Evolutionary conservation across 2,888 invertebrate species (phyloP).

Genomic region (Andrena trimmerana): DNA sequence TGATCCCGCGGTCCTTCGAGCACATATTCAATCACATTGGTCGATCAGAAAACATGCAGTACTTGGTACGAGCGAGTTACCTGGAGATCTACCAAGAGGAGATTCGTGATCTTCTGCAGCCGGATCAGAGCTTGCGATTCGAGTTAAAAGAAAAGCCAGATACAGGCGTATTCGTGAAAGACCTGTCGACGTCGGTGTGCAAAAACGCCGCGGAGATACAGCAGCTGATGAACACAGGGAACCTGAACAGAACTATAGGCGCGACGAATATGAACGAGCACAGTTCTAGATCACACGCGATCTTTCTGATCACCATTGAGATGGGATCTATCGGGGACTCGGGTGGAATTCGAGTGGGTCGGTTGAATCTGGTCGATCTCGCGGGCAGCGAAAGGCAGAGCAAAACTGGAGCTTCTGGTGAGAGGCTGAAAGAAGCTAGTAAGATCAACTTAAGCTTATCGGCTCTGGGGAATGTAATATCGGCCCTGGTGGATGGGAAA

Average conservation of each 20-base stretch:
- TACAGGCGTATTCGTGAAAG: constrained; percentile 97
- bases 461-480: constrained; percentile 99
- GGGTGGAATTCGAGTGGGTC: constrained; percentile 91
- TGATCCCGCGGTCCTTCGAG: constrained; percentile 98
- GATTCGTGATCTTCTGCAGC: constrained; percentile 89
- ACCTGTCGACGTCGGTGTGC: constrained; percentile 97
- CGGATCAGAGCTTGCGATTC: constrained; percentile 90
- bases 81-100: constrained; percentile 98
- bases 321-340: constrained; percentile 91
- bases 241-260: constrained; percentile 97
- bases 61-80: constrained; percentile 98
- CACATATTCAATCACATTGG: constrained; percentile 99
- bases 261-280: constrained; percentile 99
- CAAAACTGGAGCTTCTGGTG: constrained; percentile 98
- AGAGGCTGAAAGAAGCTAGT: constrained; percentile 97
- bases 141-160: constrained; percentile 92
- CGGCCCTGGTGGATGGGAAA: constrained; percentile 96
- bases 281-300: constrained; percentile 98
- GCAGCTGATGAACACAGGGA: constrained; percentile 96
- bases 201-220: constrained; percentile 97
- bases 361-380: constrained; percentile 98
- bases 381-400: constrained; percentile 99
- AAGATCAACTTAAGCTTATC: constrained; percentile 99
- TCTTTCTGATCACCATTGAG: constrained; percentile 99
- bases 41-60: constrained; percentile 96